Evolutionary conservation across 2,797 vertebrate species (phyloP).

Genomic region (Pipistrellus nathusii): DNA sequence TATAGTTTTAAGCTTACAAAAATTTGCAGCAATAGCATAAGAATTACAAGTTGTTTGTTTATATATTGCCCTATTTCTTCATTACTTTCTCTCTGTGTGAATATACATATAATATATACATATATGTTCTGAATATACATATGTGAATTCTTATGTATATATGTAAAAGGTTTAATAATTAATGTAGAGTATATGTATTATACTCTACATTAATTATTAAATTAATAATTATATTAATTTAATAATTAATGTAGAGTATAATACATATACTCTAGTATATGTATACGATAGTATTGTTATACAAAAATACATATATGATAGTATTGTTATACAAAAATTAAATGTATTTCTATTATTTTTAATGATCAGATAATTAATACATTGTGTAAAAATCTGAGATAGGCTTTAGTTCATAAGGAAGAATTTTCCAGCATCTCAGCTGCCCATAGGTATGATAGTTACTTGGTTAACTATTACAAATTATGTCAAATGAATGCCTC

Average conservation of each 20-base stretch:
- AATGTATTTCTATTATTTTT: not conserved
- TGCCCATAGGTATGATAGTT: not conserved
- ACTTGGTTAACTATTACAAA: not conserved
- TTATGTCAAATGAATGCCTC: not conserved
- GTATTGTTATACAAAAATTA: not conserved
- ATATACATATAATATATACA: not conserved
- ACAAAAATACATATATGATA: too few relatives aligned
- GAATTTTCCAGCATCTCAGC: not conserved
- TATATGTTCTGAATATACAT: not conserved
- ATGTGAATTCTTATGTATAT: not conserved
- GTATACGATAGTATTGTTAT: too few relatives aligned
- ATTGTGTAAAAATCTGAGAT: not conserved
- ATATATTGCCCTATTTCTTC: slow-evolving; percentile 8
- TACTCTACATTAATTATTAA: too few relatives aligned
- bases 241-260: too few relatives aligned
- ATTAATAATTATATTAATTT: too few relatives aligned
- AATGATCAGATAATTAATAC: not conserved
- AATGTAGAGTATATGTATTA: not conserved
- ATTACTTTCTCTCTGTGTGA: not conserved
- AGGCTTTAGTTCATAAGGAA: not conserved
- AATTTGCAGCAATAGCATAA: slow-evolving; percentile 3
- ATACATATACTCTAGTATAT: too few relatives aligned
- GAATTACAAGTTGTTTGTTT: not conserved
- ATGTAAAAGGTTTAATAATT: not conserved
- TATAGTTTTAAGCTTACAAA: slow-evolving; percentile 4